phyloP scores from a whole-genome alignment of 2,888 invertebrate genomes.

The Agrilus cyanescens region DNA sequence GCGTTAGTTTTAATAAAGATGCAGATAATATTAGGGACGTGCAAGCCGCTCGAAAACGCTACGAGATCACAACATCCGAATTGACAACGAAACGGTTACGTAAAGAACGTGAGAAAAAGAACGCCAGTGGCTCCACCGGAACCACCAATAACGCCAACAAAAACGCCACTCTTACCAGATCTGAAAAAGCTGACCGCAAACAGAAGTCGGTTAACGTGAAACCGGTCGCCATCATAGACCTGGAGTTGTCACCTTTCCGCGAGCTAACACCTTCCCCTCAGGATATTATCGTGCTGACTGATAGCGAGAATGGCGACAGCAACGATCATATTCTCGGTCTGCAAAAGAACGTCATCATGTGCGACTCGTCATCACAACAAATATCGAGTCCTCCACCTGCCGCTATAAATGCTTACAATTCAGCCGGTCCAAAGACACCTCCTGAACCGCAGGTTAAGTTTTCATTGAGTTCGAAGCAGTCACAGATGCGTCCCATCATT shows the following conservation, averaged over 20 bases:
- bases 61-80: conserved; percentile 28
- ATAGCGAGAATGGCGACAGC: conserved; percentile 51
- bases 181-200: conserved; percentile 27
- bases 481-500: conserved; percentile 39
- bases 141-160: conserved; percentile 25
- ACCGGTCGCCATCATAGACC: conserved; percentile 75
- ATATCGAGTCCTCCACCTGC: conserved; percentile 26
- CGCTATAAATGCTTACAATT: conserved; percentile 24
- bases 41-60: conserved; percentile 33
- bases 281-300: conserved; percentile 72
- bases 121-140: not conserved
- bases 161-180: conserved; percentile 18
- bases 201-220: conserved; percentile 39
- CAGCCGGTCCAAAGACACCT: conserved; percentile 60
- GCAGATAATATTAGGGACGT: conserved; percentile 32
- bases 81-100: conserved; percentile 31
- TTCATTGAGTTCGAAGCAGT: conserved; percentile 40
- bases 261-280: conserved; percentile 70
- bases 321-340: conserved; percentile 13
- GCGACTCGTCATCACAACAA: conserved; percentile 20
- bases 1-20: conserved; percentile 78
- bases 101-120: conserved; percentile 30
- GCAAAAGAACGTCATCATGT: conserved; percentile 14
- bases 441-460: conserved; percentile 59
- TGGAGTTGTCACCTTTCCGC: conserved; percentile 74